A percentile compares a stretch with the other conserved stretches of the same genome.
Conservation (phyloP, 2,113 vertebrate genomes). For the Oxygymnocypris stewartii region DNA sequence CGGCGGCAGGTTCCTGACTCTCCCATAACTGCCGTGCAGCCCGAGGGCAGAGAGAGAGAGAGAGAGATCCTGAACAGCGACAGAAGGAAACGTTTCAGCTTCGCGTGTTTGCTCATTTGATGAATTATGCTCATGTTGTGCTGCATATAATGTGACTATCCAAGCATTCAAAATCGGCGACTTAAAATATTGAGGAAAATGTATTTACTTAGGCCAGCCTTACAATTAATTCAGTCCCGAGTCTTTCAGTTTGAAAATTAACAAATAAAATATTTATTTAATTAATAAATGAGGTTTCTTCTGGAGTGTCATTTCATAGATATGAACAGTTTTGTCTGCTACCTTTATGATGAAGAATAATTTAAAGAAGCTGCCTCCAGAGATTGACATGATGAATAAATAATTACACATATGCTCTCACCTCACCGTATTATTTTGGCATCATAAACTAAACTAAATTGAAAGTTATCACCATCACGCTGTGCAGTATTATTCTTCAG, state of each 20-base stretch:
- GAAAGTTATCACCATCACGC: not conserved
- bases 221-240: not conserved
- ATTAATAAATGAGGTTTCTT: not conserved
- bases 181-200: not conserved
- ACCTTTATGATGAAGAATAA: not conserved
- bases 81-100: not conserved
- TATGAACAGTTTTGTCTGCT: not conserved
- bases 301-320: not conserved
- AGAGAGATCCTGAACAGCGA: not conserved
- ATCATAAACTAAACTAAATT: not conserved
- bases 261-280: not conserved
- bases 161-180: not conserved
- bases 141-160: not conserved
- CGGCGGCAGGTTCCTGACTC: constrained; percentile 53
- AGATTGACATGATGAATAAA: not conserved
- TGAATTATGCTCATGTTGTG: not conserved
- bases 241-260: not conserved
- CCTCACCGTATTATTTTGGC: not conserved
- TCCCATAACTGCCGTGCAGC: constrained; percentile 50
- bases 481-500: not conserved
- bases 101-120: not conserved
- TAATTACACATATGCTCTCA: not conserved
- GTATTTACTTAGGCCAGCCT: not conserved
- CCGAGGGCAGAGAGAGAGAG: not conserved
- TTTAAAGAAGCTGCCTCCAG: not conserved